Evolutionary conservation across 2,888 invertebrate species (phyloP), one percentile per base, ranked within the genome.

Genomic region (Eumacrocentrus americanus): DNA sequence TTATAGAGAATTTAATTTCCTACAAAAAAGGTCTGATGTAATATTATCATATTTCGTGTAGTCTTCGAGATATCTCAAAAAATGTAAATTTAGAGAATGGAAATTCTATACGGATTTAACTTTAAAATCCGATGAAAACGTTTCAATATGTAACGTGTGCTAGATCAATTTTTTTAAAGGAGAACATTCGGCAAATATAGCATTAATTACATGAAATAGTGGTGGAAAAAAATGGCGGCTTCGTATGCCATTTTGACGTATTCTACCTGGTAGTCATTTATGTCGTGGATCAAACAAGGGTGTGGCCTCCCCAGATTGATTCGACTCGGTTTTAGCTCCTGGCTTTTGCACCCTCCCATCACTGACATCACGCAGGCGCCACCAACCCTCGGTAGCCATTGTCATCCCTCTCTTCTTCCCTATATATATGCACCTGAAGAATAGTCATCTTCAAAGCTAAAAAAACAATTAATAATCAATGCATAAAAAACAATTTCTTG

Each of bases 251-350:
- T 58, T 60, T 64, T 67, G 64, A 64, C 63, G 60, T 62, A 46
- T 12, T 42, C 35, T 42, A 59, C 50, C 22, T n/a, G 16, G 51
- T 55, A 60, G 40, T 59, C 50, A 53, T 57, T 51, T 35, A 34
- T 63, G 37, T 51, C 34, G 29, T 60, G 63, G 65, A 67, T 71
- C 68, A 69, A 54, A 53, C 66, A 77, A 79, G 80, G 80, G 80
- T 80, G 80, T 80, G 80, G 80, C 73, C 67, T 72, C 67, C 65
- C 67, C 74, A 77, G 78, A 80, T 80, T 80, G 79, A 80, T 80
- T 79, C 75, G 76, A 71, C 68, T 68, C 58, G 61, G 29, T 48
- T 60, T 59, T 46, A 46, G 2, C 5, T 4, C 29, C 9, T 29
- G 61, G 77, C 77, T 75, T 72, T 76, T 79, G 79, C 79, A 78